These are phyloP conservation scores for Brienomyrus brachyistius DNA, from an alignment of 2,113 vertebrate species.

Conservation along the genomic window DNA sequence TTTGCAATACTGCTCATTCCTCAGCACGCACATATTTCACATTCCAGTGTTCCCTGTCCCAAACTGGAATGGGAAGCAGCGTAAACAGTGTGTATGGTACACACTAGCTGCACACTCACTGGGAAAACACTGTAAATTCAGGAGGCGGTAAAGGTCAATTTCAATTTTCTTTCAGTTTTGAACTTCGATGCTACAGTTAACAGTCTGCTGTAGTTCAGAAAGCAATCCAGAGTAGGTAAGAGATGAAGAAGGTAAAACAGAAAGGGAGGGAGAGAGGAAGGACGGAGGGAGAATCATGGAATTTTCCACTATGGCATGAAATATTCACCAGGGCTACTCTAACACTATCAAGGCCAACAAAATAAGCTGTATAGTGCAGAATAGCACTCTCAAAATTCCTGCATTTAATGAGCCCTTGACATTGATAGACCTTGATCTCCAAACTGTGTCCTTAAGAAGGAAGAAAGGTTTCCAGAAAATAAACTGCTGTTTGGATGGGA, in stretches of 20 bases:
- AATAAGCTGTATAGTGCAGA: background rate
- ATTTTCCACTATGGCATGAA: conserved; percentile 25
- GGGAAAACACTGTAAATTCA: background rate
- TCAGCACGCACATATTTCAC: background rate
- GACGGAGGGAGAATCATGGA: conserved; percentile 10
- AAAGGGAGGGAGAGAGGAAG: background rate
- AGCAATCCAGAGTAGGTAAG: background rate
- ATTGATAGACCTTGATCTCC: background rate
- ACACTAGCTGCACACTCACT: background rate
- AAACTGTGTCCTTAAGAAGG: background rate
- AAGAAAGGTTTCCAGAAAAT: background rate
- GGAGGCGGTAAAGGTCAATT: background rate
- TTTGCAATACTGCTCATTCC: background rate
- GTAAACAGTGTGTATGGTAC: background rate
- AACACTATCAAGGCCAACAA: background rate
- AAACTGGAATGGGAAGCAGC: background rate
- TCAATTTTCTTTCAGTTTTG: background rate
- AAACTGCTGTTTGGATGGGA: background rate
- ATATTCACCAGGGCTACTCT: conserved; percentile 19
- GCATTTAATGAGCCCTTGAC: background rate
- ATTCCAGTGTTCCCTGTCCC: background rate
- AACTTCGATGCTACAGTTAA: background rate
- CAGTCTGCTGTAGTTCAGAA: background rate
- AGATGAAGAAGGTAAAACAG: background rate
- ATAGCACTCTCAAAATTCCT: background rate